Percentiles rank a stretch among this genome's conserved stretches.
phyloP scores from a whole-genome alignment of 2,888 invertebrate species.

The Lottia gigantea region DNA sequence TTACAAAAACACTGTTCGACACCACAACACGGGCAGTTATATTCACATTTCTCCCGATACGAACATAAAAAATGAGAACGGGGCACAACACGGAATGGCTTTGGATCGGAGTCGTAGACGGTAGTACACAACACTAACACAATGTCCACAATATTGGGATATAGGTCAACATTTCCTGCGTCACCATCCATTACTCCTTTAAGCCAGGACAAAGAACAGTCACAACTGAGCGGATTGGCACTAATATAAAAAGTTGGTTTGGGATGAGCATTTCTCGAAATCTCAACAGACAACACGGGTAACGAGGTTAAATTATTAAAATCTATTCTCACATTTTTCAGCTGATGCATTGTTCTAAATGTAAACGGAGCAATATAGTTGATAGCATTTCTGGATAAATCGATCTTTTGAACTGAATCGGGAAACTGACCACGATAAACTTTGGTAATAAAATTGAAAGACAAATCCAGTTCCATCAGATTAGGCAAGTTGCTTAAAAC shows the following conservation, averaged over 20 bases:
- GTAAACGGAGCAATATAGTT: slow-evolving; percentile 39
- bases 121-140: slow-evolving; percentile 36
- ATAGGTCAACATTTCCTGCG: slow-evolving; percentile 22
- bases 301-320: slow-evolving; percentile 40
- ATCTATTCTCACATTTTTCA: slow-evolving; percentile 42
- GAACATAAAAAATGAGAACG: slow-evolving; percentile 43
- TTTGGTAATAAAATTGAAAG: slow-evolving; percentile 35
- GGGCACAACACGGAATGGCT: slow-evolving; percentile 21
- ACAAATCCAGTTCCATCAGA: slow-evolving; percentile 38
- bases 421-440: slow-evolving; percentile 40
- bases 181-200: slow-evolving; percentile 29
- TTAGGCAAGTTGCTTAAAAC: slow-evolving; percentile 32
- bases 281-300: slow-evolving; percentile 28
- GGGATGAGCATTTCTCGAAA: slow-evolving; percentile 15
- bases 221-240: slow-evolving; percentile 48
- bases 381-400: slow-evolving; percentile 43
- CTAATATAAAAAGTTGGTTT: slow-evolving; percentile 39
- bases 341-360: slow-evolving; percentile 39
- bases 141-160: slow-evolving; percentile 27
- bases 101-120: slow-evolving; percentile 29
- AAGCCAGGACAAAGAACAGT: slow-evolving; percentile 51
- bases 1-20: slow-evolving; percentile 48
- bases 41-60: slow-evolving; percentile 41
- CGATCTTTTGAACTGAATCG: slow-evolving; percentile 38
- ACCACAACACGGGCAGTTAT: slow-evolving; percentile 47